Evolutionary conservation across 2,888 invertebrate species (phyloP).

Genomic region (Eledone cirrhosa): DNA sequence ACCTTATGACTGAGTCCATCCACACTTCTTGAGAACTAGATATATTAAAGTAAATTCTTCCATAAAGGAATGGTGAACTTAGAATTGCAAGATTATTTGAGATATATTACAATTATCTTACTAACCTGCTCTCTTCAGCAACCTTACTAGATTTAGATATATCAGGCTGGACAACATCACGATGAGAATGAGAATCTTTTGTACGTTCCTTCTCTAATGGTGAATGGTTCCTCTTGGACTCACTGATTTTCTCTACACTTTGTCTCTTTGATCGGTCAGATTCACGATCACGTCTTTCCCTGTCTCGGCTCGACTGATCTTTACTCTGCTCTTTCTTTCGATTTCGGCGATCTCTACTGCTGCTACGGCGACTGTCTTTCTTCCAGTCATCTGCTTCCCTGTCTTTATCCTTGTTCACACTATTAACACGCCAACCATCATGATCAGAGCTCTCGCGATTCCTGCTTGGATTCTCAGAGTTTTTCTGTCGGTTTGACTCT

Average conservation of each 20-base stretch:
- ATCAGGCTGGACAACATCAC: too few relatives aligned
- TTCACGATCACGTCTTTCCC: slow-evolving; percentile 28
- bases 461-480: not conserved
- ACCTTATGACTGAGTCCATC: too few relatives aligned
- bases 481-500: not conserved
- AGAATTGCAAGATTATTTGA: too few relatives aligned
- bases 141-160: too few relatives aligned
- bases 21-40: too few relatives aligned
- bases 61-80: too few relatives aligned
- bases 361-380: slow-evolving; percentile 3
- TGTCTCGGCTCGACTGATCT: slow-evolving; percentile 27
- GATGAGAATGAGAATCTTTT: not conserved
- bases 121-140: too few relatives aligned
- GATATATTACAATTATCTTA: too few relatives aligned
- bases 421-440: slow-evolving; percentile 1
- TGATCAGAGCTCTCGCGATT: not conserved
- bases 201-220: not conserved
- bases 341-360: not conserved
- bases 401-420: not conserved
- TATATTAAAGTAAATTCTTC: too few relatives aligned
- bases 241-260: slow-evolving; percentile 36
- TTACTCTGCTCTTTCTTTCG: slow-evolving; percentile 2
- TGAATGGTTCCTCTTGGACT: not conserved
- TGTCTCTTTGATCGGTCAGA: slow-evolving; percentile 31
- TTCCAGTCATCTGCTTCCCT: not conserved